Conservation (phyloP, 1,140 invertebrate genomes). For the Halyomorpha halys region DNA sequence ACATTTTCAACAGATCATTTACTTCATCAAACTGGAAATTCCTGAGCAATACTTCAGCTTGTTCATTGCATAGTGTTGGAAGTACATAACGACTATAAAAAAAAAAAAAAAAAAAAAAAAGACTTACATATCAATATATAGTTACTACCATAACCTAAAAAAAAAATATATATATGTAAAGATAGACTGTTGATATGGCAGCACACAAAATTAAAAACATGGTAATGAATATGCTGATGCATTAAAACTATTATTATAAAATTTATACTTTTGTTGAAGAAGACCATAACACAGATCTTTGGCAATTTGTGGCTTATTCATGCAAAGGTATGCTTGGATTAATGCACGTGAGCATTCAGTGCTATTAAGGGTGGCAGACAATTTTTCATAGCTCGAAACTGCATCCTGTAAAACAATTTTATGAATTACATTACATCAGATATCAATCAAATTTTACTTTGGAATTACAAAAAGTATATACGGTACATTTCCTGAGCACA, state of each 20-base stretch:
- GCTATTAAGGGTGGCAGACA: slow-evolving; percentile 44
- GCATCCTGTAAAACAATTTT: slow-evolving; percentile 46
- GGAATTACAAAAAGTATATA: too few species aligned
- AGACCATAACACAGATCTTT: too few species aligned
- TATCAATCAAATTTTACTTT: too few species aligned
- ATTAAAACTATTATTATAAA: too few species aligned
- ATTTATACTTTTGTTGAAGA: too few species aligned
- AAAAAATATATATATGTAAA: neutral
- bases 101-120: slow-evolving; percentile 5
- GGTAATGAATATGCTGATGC: neutral
- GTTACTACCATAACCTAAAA: neutral
- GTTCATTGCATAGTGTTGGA: slow-evolving; percentile 46
- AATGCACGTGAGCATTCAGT: slow-evolving; percentile 42
- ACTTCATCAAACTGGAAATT: slow-evolving; percentile 70
- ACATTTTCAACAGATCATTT: slow-evolving; percentile 46
- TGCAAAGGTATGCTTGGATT: slow-evolving; percentile 60
- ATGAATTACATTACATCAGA: too few species aligned
- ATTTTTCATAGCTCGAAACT: slow-evolving; percentile 61
- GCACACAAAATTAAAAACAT: too few species aligned
- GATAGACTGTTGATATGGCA: neutral
- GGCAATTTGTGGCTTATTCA: slow-evolving; percentile 39
- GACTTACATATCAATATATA: neutral
- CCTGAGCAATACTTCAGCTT: slow-evolving; percentile 80
- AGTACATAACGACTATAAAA: slow-evolving; percentile 37
- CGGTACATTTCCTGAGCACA: too few species aligned